These are phyloP conservation scores for Amblyraja radiata DNA, from an alignment of 2,797 vertebrate species.

Conservation along the genomic window DNA sequence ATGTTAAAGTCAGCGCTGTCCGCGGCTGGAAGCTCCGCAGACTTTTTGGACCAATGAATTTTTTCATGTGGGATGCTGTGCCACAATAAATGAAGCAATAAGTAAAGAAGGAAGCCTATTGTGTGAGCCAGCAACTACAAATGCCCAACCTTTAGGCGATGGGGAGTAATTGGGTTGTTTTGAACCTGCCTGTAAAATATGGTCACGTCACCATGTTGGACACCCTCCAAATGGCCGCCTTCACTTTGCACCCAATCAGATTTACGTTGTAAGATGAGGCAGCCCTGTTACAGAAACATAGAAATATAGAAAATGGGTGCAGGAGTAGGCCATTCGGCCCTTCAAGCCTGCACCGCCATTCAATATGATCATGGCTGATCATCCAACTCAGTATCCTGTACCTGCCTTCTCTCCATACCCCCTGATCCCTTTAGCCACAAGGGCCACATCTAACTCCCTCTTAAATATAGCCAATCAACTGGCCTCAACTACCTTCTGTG, in stretches of 20 bases:
- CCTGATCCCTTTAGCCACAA: too few species aligned
- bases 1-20: too few species aligned
- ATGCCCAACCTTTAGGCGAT: background rate
- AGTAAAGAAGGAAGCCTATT: background rate
- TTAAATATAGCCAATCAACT: too few species aligned
- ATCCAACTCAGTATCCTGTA: too few species aligned
- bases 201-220: background rate
- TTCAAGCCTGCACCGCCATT: too few species aligned
- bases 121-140: background rate
- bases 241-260: background rate
- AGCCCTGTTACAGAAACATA: background rate
- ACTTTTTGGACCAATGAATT: background rate
- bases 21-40: too few species aligned
- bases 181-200: slow-evolving; percentile 15
- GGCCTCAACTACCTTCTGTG: too few species aligned
- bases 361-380: too few species aligned
- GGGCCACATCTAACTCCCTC: too few species aligned
- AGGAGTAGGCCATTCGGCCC: too few species aligned
- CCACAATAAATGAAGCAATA: background rate
- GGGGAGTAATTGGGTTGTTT: slow-evolving; percentile 16
- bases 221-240: background rate
- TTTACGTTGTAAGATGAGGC: background rate
- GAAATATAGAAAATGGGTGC: too few species aligned
- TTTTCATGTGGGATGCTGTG: background rate
- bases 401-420: too few species aligned